Percentiles rank a stretch among this genome's conserved stretches.
Conservation (phyloP, 1,140 invertebrate species). For the Gonatopus flavifemur region DNA sequence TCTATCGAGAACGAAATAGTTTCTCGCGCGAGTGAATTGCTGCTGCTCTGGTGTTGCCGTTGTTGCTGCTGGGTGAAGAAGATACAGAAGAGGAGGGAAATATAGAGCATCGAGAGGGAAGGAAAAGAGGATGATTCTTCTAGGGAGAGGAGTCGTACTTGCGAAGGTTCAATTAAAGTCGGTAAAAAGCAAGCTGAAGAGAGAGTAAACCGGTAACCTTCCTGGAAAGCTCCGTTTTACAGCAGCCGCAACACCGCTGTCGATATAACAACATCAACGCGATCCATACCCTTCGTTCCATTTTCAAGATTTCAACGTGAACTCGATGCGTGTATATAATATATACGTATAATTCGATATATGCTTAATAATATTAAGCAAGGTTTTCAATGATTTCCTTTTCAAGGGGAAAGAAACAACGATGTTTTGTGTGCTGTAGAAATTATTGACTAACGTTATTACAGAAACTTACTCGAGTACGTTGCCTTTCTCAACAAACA, state of each 20-base stretch:
- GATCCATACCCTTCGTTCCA: no score
- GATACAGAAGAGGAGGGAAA: not conserved
- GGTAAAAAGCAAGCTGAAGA: conserved; percentile 30
- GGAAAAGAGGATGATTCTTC: conserved; percentile 39
- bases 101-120: conserved; percentile 11
- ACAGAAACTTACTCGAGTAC: no score
- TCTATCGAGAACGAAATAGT: conserved; percentile 26
- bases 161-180: conserved; percentile 48
- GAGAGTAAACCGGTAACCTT: conserved; percentile 19
- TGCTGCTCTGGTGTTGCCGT: not conserved
- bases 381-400: no score
- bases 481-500: conserved; percentile 24
- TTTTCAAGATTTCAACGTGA: no score
- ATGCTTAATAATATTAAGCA: no score
- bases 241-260: conserved; percentile 6
- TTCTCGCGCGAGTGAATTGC: not conserved
- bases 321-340: no score
- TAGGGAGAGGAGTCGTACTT: conserved; percentile 36
- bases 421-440: no score
- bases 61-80: no score
- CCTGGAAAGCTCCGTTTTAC: conserved; percentile 26
- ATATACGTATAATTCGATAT: no score
- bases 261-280: no score
- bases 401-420: no score
- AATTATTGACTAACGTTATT: no score